These are phyloP conservation scores for Pipistrellus nathusii DNA, from an alignment of 2,797 vertebrate genomes.

Conservation along the genomic window DNA sequence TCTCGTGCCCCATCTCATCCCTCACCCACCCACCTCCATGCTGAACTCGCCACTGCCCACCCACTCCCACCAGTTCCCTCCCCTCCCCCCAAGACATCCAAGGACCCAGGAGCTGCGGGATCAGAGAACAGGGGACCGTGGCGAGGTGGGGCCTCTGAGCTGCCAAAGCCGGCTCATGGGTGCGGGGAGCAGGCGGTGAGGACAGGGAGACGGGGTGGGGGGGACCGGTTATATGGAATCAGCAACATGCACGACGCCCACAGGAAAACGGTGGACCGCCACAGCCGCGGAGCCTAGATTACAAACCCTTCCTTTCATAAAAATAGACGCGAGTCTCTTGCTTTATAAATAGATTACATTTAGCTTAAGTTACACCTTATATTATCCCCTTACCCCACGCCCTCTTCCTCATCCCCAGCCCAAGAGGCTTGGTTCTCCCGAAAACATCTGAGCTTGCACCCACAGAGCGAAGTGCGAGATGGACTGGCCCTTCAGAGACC, in stretches of 20 bases:
- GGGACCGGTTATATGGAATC: not conserved
- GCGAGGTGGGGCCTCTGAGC: not conserved
- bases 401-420: conserved; percentile 15
- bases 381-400: not conserved
- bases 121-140: not conserved
- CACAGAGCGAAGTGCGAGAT: not conserved
- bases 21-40: not conserved
- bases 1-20: not conserved
- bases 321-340: conserved; percentile 86
- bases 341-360: conserved; percentile 86
- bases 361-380: conserved; percentile 79
- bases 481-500: conserved; percentile 78
- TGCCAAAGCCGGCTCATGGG: not conserved
- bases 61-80: not conserved
- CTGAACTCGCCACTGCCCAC: not conserved
- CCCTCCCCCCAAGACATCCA: not conserved
- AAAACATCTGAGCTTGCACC: not conserved
- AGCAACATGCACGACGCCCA: conserved; percentile 48
- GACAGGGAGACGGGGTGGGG: not conserved
- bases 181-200: not conserved
- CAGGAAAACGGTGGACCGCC: conserved; percentile 50
- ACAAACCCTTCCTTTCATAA: conserved; percentile 84
- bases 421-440: conserved; percentile 28
- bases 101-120: not conserved
- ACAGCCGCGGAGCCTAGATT: conserved; percentile 74